Percentiles rank a stretch among this genome's conserved stretches.
These are phyloP conservation scores for Drosophila nr. fundita DNA, from an alignment of 2,888 invertebrate genomes.

Conservation along the genomic window DNA sequence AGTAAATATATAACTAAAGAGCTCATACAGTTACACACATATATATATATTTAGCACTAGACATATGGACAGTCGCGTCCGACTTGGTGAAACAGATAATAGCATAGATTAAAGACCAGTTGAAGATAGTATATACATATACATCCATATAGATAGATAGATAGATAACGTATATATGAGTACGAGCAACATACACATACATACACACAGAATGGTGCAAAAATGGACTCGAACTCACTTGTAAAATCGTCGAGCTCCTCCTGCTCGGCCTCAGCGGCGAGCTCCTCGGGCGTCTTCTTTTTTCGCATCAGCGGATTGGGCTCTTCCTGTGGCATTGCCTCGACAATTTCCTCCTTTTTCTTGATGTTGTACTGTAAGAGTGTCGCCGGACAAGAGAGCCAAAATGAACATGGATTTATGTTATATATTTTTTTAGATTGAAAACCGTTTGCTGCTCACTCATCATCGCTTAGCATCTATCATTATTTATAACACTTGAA, in stretches of 20 bases:
- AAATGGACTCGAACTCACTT: conserved; percentile 88
- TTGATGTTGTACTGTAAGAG: conserved; percentile 98
- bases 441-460: conserved; percentile 1
- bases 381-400: conserved; percentile 2
- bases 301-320: conserved; percentile 98
- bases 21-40: conserved; percentile 48
- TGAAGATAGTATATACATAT: conserved; percentile 34
- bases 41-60: conserved; percentile 42
- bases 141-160: conserved; percentile 26
- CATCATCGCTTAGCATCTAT: conserved; percentile 11
- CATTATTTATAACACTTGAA: conserved; percentile 33
- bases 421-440: neutral
- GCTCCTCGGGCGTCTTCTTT: conserved; percentile 99
- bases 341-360: conserved; percentile 97
- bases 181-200: conserved; percentile 35
- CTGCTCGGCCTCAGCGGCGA: conserved; percentile 98
- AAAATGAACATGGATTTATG: neutral
- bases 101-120: conserved; percentile 49
- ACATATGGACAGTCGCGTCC: conserved; percentile 18
- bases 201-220: conserved; percentile 17
- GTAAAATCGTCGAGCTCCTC: conserved; percentile 98
- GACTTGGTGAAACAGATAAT: conserved; percentile 32
- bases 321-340: conserved; percentile 93
- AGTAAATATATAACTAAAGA: conserved; percentile 45
- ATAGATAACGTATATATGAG: conserved; percentile 16